A percentile compares a stretch with the other conserved stretches of the same genome.
phyloP scores from a whole-genome alignment of 1,140 invertebrate species.

The Anadara kagoshimensis region DNA sequence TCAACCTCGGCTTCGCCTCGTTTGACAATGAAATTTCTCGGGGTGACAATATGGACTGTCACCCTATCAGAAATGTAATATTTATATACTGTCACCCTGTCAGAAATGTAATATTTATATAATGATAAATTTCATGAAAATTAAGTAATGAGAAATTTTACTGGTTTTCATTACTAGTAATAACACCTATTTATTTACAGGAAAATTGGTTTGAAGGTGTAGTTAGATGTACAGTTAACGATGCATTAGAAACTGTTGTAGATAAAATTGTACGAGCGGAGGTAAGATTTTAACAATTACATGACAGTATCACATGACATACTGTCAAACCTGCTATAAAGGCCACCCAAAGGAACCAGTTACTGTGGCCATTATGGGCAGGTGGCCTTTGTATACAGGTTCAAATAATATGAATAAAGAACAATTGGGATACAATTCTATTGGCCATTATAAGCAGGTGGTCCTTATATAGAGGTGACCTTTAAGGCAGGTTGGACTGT shows the following conservation, averaged over 20 bases:
- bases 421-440: no score
- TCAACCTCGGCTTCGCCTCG: no score
- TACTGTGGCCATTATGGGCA: no score
- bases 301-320: background rate
- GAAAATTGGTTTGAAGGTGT: conserved; percentile 95
- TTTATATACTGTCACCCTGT: no score
- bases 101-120: background rate
- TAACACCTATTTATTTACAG: conserved; percentile 72
- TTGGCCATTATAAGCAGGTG: background rate
- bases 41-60: no score
- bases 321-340: background rate
- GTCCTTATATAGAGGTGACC: background rate
- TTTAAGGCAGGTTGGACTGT: background rate
- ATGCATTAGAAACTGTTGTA: conserved; percentile 91
- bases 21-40: no score
- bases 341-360: background rate
- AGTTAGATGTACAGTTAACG: conserved; percentile 93
- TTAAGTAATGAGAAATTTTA: background rate
- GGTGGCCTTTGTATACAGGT: no score
- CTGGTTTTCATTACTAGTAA: background rate
- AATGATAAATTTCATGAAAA: no score
- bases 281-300: conserved; percentile 75
- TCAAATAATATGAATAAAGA: no score
- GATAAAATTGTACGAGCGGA: conserved; percentile 97
- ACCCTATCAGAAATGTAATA: no score